Evolutionary conservation across 1,140 invertebrate species (phyloP).

Genomic region (Meloidogyne chitwoodi): DNA sequence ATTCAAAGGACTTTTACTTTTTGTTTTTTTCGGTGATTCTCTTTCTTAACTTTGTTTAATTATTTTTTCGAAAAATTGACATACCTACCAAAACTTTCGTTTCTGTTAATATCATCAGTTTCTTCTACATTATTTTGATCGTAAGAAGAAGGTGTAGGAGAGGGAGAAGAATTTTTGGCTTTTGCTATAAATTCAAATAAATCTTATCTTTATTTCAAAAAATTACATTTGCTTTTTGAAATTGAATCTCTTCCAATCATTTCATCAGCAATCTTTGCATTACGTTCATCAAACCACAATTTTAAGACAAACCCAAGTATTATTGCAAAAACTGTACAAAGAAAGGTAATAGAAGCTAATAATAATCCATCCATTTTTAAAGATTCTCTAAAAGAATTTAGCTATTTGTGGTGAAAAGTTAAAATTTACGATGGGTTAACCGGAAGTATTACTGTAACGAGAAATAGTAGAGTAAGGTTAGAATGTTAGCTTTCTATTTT

Average conservation of each 20-base stretch:
- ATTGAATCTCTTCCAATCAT: background rate
- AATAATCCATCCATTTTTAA: conserved; percentile 18
- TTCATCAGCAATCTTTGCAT: conserved; percentile 2
- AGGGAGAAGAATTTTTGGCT: background rate
- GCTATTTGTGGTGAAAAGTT: too few relatives aligned
- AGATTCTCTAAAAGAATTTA: background rate
- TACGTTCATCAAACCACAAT: conserved; percentile 38
- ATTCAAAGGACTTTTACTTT: background rate
- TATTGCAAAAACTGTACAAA: conserved; percentile 20
- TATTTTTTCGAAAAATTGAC: too few relatives aligned
- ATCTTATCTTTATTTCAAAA: background rate
- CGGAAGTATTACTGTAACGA: background rate
- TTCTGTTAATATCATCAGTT: background rate
- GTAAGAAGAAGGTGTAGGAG: background rate
- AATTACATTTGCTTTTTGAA: background rate
- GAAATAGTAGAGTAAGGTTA: too few relatives aligned
- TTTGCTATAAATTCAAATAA: background rate
- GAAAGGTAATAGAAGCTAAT: conserved; percentile 17
- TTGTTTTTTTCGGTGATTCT: background rate
- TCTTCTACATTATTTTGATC: conserved; percentile 13
- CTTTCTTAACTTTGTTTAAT: background rate
- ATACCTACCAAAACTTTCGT: conserved; percentile 1
- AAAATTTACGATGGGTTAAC: background rate
- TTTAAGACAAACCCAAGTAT: conserved; percentile 28
- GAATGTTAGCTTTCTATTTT: too few relatives aligned